These are phyloP conservation scores for Drosophila varians DNA, from an alignment of 1,140 invertebrate genomes.

Conservation along the genomic window DNA sequence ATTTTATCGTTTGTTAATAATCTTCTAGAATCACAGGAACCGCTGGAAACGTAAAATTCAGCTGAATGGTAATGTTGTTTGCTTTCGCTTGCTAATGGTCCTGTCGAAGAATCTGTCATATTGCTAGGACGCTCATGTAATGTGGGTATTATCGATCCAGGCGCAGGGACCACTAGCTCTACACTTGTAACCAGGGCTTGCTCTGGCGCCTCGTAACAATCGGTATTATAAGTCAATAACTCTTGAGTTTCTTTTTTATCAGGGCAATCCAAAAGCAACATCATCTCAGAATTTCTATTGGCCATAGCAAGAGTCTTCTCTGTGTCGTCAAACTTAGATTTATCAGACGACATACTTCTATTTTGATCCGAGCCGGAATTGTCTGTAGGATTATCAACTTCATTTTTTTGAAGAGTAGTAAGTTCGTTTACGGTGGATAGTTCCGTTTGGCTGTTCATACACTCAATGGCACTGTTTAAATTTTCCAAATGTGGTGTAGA, in stretches of 20 bases:
- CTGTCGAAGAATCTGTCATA: neutral
- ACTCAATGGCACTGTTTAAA: neutral
- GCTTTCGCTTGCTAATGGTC: slow-evolving; percentile 2
- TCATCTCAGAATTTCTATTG: neutral
- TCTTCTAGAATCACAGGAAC: slow-evolving; percentile 21
- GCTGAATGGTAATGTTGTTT: slow-evolving; percentile 26
- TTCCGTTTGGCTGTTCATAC: slow-evolving; percentile 33
- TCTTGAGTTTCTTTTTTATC: slow-evolving; percentile 6
- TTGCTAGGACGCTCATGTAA: neutral
- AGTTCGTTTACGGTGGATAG: slow-evolving; percentile 5
- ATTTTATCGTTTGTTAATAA: slow-evolving; percentile 50
- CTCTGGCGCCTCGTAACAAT: slow-evolving; percentile 57
- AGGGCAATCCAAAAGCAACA: neutral
- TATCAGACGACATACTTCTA: neutral
- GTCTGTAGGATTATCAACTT: neutral
- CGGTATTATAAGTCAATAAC: slow-evolving; percentile 10
- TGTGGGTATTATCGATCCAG: slow-evolving; percentile 25
- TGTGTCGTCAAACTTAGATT: neutral
- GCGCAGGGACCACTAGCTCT: slow-evolving; percentile 61
- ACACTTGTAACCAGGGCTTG: slow-evolving; percentile 69
- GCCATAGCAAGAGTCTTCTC: neutral
- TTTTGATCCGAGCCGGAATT: neutral
- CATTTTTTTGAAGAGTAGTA: slow-evolving; percentile 5
- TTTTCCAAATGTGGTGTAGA: slow-evolving; percentile 6
- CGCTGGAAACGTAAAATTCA: slow-evolving; percentile 21